phyloP scores from a whole-genome alignment of 1,140 invertebrate species.

The Pissodes strobi region DNA sequence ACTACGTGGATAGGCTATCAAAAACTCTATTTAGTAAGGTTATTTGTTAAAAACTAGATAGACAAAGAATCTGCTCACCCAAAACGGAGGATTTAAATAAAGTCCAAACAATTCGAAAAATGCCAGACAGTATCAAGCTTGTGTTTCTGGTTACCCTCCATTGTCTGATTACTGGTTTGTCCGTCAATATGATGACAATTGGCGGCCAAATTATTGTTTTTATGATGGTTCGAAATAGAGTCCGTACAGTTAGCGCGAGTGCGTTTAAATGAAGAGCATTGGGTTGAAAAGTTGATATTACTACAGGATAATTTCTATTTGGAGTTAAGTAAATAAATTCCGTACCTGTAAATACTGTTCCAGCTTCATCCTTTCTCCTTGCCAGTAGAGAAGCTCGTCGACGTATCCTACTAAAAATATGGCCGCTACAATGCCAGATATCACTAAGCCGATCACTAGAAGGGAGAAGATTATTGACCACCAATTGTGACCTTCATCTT shows the following conservation, averaged over 20 bases:
- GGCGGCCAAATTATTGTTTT: too few relatives aligned
- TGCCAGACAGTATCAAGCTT: too few relatives aligned
- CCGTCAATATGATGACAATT: too few relatives aligned
- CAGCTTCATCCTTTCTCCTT: constrained; percentile 76
- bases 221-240: too few relatives aligned
- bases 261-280: not conserved
- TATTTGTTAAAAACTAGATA: too few relatives aligned
- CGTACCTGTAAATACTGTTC: constrained; percentile 76
- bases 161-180: too few relatives aligned
- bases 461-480: constrained; percentile 82
- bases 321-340: not conserved
- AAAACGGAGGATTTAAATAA: too few relatives aligned
- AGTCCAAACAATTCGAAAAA: too few relatives aligned
- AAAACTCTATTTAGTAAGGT: too few relatives aligned
- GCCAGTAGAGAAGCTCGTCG: constrained; percentile 84
- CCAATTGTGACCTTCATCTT: constrained; percentile 83
- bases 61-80: too few relatives aligned
- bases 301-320: not conserved
- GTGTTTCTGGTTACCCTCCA: too few relatives aligned
- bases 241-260: not conserved
- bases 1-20: too few relatives aligned
- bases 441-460: constrained; percentile 82
- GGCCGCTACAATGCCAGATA: constrained; percentile 81
- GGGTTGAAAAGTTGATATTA: not conserved
- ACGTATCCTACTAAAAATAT: constrained; percentile 87